Evolutionary conservation across 2,113 vertebrate species (phyloP).

Genomic region (Chiloscyllium plagiosum): DNA sequence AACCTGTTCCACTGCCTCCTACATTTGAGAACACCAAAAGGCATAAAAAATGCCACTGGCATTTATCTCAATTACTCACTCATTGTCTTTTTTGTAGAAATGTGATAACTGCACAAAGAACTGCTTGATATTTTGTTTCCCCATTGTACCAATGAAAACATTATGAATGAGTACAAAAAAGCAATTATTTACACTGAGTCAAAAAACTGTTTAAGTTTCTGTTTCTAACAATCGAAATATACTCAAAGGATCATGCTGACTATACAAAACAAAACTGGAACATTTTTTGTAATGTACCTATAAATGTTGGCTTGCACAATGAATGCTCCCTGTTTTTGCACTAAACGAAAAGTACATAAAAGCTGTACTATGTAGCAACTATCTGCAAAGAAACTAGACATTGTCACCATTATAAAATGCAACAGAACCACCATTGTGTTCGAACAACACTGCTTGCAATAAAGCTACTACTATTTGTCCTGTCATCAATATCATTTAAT

Average conservation of each 20-base stretch:
- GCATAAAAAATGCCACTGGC: neutral
- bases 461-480: constrained; percentile 27
- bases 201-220: constrained; percentile 31
- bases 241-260: constrained; percentile 5
- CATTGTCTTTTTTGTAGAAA: constrained; percentile 37
- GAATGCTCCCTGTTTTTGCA: constrained; percentile 27
- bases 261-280: constrained; percentile 5
- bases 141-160: constrained; percentile 37
- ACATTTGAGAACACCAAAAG: constrained; percentile 15
- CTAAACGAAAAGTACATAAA: constrained; percentile 19
- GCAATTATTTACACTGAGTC: constrained; percentile 22
- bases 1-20: constrained; percentile 21
- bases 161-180: constrained; percentile 37
- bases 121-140: constrained; percentile 30
- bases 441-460: constrained; percentile 30
- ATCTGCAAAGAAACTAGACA: constrained; percentile 26
- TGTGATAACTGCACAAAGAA: constrained; percentile 29
- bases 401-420: constrained; percentile 32
- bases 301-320: constrained; percentile 34
- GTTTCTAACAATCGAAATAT: constrained; percentile 35
- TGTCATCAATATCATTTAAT: constrained; percentile 33
- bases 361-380: constrained; percentile 21
- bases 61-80: constrained; percentile 31
- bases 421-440: constrained; percentile 39
- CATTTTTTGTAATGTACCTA: constrained; percentile 30